Evolutionary conservation across 30 jellyfish, hydroid and myxozoan species (phyloP).

Genomic region (Chrysaora quinquecirrha): DNA sequence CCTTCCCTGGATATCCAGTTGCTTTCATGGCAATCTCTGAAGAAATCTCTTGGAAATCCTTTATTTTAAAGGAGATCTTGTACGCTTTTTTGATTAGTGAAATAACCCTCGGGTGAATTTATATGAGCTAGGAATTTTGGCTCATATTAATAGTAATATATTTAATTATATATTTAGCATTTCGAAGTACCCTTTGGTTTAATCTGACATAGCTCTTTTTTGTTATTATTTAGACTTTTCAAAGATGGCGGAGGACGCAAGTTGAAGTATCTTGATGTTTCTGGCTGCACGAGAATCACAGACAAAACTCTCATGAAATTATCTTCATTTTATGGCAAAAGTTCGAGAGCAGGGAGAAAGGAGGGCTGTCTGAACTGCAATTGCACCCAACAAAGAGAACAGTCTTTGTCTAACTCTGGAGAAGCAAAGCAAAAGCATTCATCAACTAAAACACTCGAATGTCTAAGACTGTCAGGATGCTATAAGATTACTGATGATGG

Average conservation of each 20-base stretch:
- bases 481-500: conserved; percentile 89
- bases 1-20: too few relatives aligned
- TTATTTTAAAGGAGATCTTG: too few relatives aligned
- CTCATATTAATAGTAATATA: too few relatives aligned
- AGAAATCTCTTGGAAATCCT: too few relatives aligned
- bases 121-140: too few relatives aligned
- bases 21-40: too few relatives aligned
- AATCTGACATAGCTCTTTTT: too few relatives aligned
- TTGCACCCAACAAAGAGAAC: conserved; percentile 22
- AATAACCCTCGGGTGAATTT: too few relatives aligned
- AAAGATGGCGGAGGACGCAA: conserved; percentile 82
- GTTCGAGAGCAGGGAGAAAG: conserved; percentile 20
- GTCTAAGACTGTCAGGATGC: conserved; percentile 86
- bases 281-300: conserved; percentile 87
- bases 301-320: conserved; percentile 76
- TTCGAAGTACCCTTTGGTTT: too few relatives aligned
- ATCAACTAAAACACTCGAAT: conserved; percentile 38
- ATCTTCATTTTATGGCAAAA: conserved; percentile 60
- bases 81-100: too few relatives aligned
- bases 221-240: conserved; percentile 77
- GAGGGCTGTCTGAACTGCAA: conserved; percentile 46
- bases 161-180: too few relatives aligned
- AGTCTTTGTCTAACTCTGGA: neutral
- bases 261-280: conserved; percentile 72
- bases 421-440: conserved; percentile 2